Conservation (phyloP, 1,140 invertebrate genomes). For the Drosophila equinoxialis region DNA sequence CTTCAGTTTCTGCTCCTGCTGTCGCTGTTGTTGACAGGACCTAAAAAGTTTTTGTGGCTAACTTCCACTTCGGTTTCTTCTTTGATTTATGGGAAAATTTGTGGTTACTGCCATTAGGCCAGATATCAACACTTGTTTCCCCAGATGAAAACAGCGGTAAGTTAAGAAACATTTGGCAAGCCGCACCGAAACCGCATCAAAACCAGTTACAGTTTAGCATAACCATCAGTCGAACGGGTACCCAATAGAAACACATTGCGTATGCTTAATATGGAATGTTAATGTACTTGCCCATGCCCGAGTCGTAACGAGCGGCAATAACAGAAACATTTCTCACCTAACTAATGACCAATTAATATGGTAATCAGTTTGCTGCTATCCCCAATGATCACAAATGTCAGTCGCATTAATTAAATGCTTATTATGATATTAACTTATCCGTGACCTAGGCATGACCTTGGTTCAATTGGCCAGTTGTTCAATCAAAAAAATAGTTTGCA, state of each 20-base stretch:
- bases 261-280: conserved; percentile 55
- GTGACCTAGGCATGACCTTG: conserved; percentile 28
- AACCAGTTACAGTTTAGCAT: conserved; percentile 8
- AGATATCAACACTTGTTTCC: conserved; percentile 39
- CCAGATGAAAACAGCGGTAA: conserved; percentile 5
- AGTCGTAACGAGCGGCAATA: not conserved
- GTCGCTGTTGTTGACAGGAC: conserved; percentile 23
- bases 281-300: conserved; percentile 29
- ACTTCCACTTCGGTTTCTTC: conserved; percentile 10
- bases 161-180: conserved; percentile 29
- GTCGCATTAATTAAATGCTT: conserved; percentile 55
- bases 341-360: conserved; percentile 74
- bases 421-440: conserved; percentile 44
- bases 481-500: not conserved
- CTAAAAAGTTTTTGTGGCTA: conserved; percentile 31
- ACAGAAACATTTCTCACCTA: conserved; percentile 20
- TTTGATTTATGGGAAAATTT: conserved; percentile 58
- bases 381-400: conserved; percentile 28
- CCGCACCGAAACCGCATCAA: conserved; percentile 39
- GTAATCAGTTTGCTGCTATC: conserved; percentile 60
- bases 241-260: conserved; percentile 23
- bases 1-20: conserved; percentile 46
- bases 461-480: not conserved
- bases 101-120: conserved; percentile 1
- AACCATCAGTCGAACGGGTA: not conserved